Conservation (phyloP, 1,140 invertebrate species). For the Drosophila ogumai region DNA sequence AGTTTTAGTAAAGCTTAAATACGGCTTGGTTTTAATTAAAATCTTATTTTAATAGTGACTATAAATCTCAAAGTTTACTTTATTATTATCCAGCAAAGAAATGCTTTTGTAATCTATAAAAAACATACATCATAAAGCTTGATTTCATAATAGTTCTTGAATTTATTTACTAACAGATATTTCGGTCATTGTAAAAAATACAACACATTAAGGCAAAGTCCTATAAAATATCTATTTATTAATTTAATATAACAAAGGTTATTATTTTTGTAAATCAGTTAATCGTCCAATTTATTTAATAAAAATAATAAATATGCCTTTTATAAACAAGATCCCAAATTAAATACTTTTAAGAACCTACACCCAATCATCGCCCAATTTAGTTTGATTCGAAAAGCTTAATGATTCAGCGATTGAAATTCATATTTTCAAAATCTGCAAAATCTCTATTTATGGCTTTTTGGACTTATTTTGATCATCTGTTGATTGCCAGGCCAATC, state of each 20-base stretch:
- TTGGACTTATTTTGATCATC: conserved; percentile 32
- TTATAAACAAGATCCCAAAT: background rate
- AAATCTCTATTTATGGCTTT: conserved; percentile 30
- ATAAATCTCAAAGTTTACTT: no score
- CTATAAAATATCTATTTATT: background rate
- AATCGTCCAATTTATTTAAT: background rate
- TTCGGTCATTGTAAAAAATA: no score
- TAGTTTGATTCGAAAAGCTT: background rate
- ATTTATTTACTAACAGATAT: no score
- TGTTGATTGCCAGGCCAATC: conserved; percentile 43
- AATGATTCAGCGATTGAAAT: background rate
- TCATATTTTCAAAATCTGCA: conserved; percentile 22
- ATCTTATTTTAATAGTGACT: background rate
- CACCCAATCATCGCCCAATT: conserved; percentile 1
- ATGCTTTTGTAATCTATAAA: no score
- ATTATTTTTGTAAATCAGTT: no score
- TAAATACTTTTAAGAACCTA: background rate
- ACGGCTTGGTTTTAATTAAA: no score
- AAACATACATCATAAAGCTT: no score
- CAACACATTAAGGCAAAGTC: background rate
- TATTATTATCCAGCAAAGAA: no score
- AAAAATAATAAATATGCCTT: background rate
- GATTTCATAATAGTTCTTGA: no score
- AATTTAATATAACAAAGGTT: no score
- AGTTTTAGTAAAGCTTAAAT: no score